Evolutionary conservation across 2,888 invertebrate species (phyloP).

Genomic region (Tanypteryx hageni): DNA sequence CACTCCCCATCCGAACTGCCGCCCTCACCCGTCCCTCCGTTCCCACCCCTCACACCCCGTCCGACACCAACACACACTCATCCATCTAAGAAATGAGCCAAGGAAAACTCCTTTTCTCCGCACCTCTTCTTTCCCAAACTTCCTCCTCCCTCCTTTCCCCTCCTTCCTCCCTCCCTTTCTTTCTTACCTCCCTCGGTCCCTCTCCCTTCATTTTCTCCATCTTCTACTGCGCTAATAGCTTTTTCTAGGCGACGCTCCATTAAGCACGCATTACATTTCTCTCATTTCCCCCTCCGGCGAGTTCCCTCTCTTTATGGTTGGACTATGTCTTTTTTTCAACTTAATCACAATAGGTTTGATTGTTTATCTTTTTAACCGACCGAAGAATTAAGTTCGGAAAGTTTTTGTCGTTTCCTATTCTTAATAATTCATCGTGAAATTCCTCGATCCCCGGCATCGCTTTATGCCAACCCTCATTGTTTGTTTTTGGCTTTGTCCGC

Average conservation of each 20-base stretch:
- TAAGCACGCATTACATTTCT: constrained; percentile 31
- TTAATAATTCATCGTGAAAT: background rate
- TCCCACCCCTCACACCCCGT: background rate
- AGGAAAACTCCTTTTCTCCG: constrained; percentile 38
- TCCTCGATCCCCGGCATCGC: background rate
- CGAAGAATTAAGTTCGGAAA: background rate
- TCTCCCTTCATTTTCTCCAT: constrained; percentile 14
- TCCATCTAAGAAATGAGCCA: constrained; percentile 60
- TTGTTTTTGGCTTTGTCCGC: background rate
- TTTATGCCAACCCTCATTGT: background rate
- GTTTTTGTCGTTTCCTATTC: background rate
- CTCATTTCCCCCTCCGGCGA: background rate
- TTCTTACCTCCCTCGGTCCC: constrained; percentile 11
- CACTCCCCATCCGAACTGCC: background rate
- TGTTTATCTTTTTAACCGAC: constrained; percentile 5
- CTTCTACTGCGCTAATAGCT: constrained; percentile 41
- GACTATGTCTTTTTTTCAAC: background rate
- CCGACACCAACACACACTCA: constrained; percentile 53
- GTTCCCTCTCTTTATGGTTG: background rate
- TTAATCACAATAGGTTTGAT: background rate
- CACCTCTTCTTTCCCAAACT: background rate
- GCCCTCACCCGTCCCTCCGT: background rate
- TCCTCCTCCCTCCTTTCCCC: background rate
- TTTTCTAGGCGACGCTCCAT: constrained; percentile 45
- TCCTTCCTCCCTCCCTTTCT: background rate